Percentiles rank a stretch among this genome's conserved stretches.
These are phyloP conservation scores for Gnathonemus echidnorhynchus DNA, from an alignment of 2,113 vertebrate species.

Conservation along the genomic window DNA sequence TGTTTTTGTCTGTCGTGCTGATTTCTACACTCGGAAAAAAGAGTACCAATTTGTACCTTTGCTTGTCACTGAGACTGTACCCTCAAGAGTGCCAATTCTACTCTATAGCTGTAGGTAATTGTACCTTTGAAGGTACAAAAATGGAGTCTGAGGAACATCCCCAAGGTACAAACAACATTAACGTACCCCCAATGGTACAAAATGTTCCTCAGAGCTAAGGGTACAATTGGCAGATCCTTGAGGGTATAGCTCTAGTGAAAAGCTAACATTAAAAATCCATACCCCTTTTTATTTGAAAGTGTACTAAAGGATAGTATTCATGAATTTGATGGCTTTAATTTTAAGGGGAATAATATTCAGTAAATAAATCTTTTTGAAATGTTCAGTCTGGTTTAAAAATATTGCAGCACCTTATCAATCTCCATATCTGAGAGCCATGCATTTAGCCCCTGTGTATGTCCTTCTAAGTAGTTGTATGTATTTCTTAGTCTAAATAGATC, in stretches of 20 bases:
- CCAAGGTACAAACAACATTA: not conserved
- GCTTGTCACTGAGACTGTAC: not conserved
- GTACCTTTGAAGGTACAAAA: not conserved
- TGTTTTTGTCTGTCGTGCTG: not conserved
- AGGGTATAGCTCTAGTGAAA: not conserved
- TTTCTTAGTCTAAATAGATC: too few relatives aligned
- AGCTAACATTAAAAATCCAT: not conserved
- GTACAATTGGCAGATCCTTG: not conserved
- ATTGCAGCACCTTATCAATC: not conserved
- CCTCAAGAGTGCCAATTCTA: not conserved
- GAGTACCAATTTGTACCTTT: not conserved
- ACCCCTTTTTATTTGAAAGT: not conserved
- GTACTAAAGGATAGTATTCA: not conserved
- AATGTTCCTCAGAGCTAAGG: not conserved
- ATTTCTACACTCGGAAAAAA: not conserved
- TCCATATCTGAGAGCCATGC: too few relatives aligned
- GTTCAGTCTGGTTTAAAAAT: not conserved
- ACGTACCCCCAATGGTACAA: not conserved
- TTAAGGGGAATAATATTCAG: not conserved
- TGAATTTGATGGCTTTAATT: not conserved
- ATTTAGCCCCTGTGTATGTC: too few relatives aligned
- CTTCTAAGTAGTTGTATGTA: too few relatives aligned
- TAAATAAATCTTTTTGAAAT: not conserved
- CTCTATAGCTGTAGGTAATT: not conserved
- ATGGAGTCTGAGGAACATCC: not conserved